Evolutionary conservation across 2,797 vertebrate species (phyloP), one percentile per base, ranked within the genome.

Genomic region (Hippopotamyrus pictus): DNA sequence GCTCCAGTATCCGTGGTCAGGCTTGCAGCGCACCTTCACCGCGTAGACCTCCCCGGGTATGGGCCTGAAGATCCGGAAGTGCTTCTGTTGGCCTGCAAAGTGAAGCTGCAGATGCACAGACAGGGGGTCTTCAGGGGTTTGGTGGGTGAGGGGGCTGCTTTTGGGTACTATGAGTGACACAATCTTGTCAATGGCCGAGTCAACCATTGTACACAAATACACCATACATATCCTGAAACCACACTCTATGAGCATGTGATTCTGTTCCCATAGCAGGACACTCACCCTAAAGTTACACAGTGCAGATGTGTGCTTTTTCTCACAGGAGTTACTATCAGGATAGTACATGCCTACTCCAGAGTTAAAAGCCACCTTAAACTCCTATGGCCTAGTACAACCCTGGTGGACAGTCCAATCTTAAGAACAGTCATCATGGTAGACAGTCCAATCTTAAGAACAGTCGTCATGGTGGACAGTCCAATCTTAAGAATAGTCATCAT

Each of bases 1-100:
- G 1, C 98, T 98, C 98, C 97, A 98, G 85, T 89, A 90, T 90
- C 97, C 94, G 2, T 96, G 93, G 90, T 98, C 97, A 4, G 97
- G 93, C 19, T 92, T 95, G 90, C 97, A 97, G 84, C 95, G 97
- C 59, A 97, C 96, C 92, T 97, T 96, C 48, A 97, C 94, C 62
- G 91, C 3, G n/a, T 97, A 97, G 73, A 91, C 91, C 62, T 90
- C 91, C 88, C 96, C 96, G 1, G 96, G 96, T 86, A 92, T 92
- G 57, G 97, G 90, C 90, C 94, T 95, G 91, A 96, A 96, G 88
- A 97, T 89, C 62, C 92, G 96, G 90, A 95, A 96, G 25, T 95
- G 92, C 41, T 92, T 96, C 89, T 97, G 93, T 57, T 93, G 94
- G 0, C 95, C 96, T 59, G 94, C 94, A 44, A 84, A 91, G 91